Conservation (phyloP, 1,140 invertebrate species). For the Cyclargus thomasi region DNA sequence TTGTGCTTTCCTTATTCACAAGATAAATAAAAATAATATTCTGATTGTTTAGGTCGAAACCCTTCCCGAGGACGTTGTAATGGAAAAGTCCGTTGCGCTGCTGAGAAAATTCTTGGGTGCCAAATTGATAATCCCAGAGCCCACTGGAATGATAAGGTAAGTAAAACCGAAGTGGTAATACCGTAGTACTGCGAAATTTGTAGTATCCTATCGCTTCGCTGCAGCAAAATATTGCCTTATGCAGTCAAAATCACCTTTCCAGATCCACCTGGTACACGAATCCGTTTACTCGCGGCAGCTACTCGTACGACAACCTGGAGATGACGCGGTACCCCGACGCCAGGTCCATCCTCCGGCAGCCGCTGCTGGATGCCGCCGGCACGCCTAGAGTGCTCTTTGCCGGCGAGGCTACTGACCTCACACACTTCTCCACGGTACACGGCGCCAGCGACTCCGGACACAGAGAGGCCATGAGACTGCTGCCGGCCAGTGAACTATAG, state of each 20-base stretch:
- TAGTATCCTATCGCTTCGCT: no score
- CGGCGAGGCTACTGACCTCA: slow-evolving; percentile 61
- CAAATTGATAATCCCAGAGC: slow-evolving; percentile 37
- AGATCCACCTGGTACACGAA: slow-evolving; percentile 48
- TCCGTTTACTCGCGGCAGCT: slow-evolving; percentile 44
- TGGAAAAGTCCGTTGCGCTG: slow-evolving; percentile 40
- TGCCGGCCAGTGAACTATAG: slow-evolving; percentile 31
- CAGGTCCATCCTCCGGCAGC: slow-evolving; percentile 29
- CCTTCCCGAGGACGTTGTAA: slow-evolving; percentile 48
- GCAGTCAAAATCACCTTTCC: slow-evolving; percentile 4
- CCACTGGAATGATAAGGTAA: slow-evolving; percentile 38
- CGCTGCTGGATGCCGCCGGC: slow-evolving; percentile 33
- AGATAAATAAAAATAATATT: not conserved
- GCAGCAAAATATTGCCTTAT: no score
- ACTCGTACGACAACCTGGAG: slow-evolving; percentile 39
- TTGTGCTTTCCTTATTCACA: no score
- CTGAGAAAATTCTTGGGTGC: slow-evolving; percentile 41
- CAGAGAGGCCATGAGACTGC: slow-evolving; percentile 71
- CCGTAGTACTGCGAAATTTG: no score
- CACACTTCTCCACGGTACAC: slow-evolving; percentile 79
- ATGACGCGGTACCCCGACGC: slow-evolving; percentile 34
- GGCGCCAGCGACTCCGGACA: slow-evolving; percentile 77
- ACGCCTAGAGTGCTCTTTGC: slow-evolving; percentile 41
- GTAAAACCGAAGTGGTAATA: not conserved
- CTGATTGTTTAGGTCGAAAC: slow-evolving; percentile 41